phyloP scores from a whole-genome alignment of 2,113 vertebrate species.

The Rhinoderma darwinii region DNA sequence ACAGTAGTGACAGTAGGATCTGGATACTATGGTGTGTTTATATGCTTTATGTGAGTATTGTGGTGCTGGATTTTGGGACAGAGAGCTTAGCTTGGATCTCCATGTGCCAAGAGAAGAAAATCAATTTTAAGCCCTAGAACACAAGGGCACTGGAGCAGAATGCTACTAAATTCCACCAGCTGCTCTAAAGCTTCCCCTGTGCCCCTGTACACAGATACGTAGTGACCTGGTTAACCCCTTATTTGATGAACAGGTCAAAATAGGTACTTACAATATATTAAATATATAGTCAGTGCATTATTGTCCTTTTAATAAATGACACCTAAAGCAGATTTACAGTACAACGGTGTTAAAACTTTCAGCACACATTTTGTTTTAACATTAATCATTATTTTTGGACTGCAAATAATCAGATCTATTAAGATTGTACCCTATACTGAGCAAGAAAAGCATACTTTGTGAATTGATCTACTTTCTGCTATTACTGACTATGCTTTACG shows the following conservation, averaged over 20 bases:
- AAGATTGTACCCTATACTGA: background rate
- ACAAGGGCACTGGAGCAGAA: slow-evolving; percentile 57
- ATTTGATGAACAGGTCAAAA: slow-evolving; percentile 24
- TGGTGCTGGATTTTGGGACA: slow-evolving; percentile 40
- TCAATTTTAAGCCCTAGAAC: slow-evolving; percentile 59
- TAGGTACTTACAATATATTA: background rate
- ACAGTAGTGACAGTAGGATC: slow-evolving; percentile 13
- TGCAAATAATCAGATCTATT: background rate
- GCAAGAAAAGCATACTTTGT: background rate
- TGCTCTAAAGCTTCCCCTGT: slow-evolving; percentile 38
- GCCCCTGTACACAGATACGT: background rate
- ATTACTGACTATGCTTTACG: no score
- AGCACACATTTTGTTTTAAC: background rate
- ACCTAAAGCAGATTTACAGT: background rate
- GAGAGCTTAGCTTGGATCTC: slow-evolving; percentile 22
- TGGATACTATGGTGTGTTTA: slow-evolving; percentile 10
- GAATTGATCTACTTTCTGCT: no score
- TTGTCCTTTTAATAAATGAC: background rate
- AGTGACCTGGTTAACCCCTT: slow-evolving; percentile 54
- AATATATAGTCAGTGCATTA: background rate
- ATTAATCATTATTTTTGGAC: background rate
- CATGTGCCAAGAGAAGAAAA: slow-evolving; percentile 54
- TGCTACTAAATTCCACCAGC: slow-evolving; percentile 56
- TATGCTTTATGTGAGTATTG: background rate
- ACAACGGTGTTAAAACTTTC: background rate